Percentiles rank a stretch among this genome's conserved stretches.
These are phyloP conservation scores for Allygus modestus DNA, from an alignment of 2,888 invertebrate species.

Conservation along the genomic window DNA sequence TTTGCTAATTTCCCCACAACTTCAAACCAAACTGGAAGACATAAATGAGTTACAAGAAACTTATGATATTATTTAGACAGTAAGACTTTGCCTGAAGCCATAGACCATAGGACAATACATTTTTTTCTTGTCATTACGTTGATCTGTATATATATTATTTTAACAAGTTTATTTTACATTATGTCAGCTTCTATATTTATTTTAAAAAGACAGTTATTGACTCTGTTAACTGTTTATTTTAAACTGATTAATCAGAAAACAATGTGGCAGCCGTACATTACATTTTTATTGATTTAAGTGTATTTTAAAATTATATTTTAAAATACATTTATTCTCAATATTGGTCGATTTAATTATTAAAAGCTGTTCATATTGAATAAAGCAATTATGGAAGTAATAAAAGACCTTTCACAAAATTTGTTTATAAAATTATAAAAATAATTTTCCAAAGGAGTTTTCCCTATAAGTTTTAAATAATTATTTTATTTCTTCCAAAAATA, in stretches of 20 bases:
- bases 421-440: too few relatives aligned
- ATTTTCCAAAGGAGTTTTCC: too few relatives aligned
- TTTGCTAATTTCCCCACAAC: background rate
- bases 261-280: background rate
- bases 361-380: too few relatives aligned
- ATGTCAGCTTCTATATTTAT: background rate
- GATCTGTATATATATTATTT: slow-evolving; percentile 15
- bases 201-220: background rate
- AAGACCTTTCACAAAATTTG: too few relatives aligned
- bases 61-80: slow-evolving; percentile 34
- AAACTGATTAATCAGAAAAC: background rate
- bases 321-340: too few relatives aligned
- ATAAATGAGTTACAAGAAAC: slow-evolving; percentile 13
- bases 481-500: too few relatives aligned
- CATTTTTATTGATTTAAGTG: background rate
- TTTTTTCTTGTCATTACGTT: background rate
- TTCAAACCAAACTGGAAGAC: background rate
- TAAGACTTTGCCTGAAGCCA: slow-evolving; percentile 5
- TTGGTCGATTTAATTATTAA: too few relatives aligned
- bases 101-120: background rate
- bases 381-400: too few relatives aligned
- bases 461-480: too few relatives aligned
- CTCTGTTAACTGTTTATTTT: background rate
- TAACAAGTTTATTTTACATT: slow-evolving; percentile 18
- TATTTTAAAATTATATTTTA: too few relatives aligned